Conservation (phyloP, 2,113 vertebrate species). For the Zosterops borbonicus region DNA sequence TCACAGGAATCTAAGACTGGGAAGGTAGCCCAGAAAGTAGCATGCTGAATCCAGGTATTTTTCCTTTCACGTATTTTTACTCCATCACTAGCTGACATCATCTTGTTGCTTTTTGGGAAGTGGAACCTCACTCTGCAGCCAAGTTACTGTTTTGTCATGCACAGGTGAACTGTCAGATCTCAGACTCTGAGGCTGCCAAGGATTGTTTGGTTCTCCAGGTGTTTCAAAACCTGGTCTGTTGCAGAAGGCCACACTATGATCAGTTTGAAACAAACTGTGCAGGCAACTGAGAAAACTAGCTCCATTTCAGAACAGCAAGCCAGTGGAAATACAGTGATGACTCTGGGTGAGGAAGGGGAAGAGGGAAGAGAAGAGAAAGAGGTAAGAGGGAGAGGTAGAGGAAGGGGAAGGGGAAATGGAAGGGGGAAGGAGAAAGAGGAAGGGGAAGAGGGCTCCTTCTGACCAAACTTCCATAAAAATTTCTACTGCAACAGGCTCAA, state of each 20-base stretch:
- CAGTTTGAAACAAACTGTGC: not conserved
- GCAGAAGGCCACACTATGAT: not conserved
- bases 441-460: not conserved
- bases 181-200: conserved; percentile 37
- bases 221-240: not conserved
- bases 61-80: not conserved
- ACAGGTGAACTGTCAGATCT: conserved; percentile 49
- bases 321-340: not conserved
- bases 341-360: not conserved
- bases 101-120: not conserved
- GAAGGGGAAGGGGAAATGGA: not conserved
- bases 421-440: no score
- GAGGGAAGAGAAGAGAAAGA: not conserved
- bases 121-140: not conserved
- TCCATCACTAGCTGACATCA: not conserved
- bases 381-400: not conserved
- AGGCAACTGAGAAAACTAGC: not conserved
- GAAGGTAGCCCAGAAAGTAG: not conserved
- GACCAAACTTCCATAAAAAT: not conserved
- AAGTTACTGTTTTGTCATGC: conserved; percentile 26
- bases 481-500: not conserved
- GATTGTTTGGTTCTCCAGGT: not conserved
- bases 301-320: not conserved
- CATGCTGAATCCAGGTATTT: not conserved
- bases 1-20: not conserved